A percentile compares a stretch with the other conserved stretches of the same genome.
phyloP scores from a whole-genome alignment of 1,140 invertebrate species.

The Tenebrio molitor region DNA sequence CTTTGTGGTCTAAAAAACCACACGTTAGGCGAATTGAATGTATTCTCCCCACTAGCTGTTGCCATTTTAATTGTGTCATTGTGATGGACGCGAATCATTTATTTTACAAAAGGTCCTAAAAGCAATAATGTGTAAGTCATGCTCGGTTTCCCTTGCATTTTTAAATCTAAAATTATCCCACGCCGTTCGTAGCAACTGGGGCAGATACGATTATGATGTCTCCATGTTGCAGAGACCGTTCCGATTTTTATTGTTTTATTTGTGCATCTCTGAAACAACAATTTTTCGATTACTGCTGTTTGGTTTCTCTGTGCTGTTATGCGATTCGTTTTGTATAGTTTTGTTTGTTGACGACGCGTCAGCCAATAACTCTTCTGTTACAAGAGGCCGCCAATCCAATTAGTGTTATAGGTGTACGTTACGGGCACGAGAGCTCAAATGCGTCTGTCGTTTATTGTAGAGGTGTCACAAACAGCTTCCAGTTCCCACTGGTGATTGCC shows the following conservation, averaged over 20 bases:
- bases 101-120: conserved; percentile 48
- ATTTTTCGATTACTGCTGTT: conserved; percentile 13
- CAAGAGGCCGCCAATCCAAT: conserved; percentile 52
- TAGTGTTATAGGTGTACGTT: conserved; percentile 55
- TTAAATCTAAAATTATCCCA: conserved; percentile 38
- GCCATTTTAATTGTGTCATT: conserved; percentile 41
- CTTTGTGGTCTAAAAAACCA: conserved; percentile 35
- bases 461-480: conserved; percentile 51
- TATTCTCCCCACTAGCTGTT: not conserved
- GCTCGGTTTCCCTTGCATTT: conserved; percentile 42
- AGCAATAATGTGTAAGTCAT: conserved; percentile 41
- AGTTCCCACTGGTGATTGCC: conserved; percentile 49
- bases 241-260: not conserved
- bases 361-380: conserved; percentile 51
- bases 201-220: not conserved
- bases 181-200: not conserved
- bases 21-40: not conserved
- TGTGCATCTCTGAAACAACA: not conserved
- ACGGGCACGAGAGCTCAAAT: conserved; percentile 51
- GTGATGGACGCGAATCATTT: conserved; percentile 32
- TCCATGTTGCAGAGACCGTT: too few relatives aligned
- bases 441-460: conserved; percentile 53
- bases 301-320: conserved; percentile 9
- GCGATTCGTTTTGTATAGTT: conserved; percentile 39
- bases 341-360: conserved; percentile 41